phyloP scores from a whole-genome alignment of 2,797 vertebrate genomes.

The Crenichthys baileyi region DNA sequence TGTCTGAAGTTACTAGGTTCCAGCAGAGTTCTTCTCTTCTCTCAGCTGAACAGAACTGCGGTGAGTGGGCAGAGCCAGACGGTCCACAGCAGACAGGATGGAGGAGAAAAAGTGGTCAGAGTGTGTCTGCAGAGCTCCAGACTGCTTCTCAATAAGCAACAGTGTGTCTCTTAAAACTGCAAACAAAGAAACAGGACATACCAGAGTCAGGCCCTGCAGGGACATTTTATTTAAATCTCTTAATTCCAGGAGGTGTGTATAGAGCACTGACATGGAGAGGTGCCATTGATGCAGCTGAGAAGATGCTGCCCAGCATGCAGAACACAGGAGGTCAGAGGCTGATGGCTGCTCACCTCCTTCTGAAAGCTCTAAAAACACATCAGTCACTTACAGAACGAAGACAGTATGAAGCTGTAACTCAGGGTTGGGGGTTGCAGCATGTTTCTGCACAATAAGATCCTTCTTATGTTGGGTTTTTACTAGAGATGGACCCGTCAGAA shows the following conservation, averaged over 20 bases:
- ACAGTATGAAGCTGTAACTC: neutral
- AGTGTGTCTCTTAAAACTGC: slow-evolving; percentile 88
- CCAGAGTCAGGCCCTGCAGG: neutral
- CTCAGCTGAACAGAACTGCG: slow-evolving; percentile 1
- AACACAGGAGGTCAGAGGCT: slow-evolving; percentile 83
- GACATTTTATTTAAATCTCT: neutral
- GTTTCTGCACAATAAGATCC: neutral
- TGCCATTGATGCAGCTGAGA: slow-evolving; percentile 83
- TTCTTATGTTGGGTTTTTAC: neutral
- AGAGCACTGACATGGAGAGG: slow-evolving; percentile 84
- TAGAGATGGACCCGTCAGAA: neutral
- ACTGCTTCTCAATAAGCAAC: slow-evolving; percentile 84
- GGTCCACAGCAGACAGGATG: slow-evolving; percentile 83
- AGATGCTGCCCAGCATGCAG: slow-evolving; percentile 87
- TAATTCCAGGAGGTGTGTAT: rapidly evolving
- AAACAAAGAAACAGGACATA: slow-evolving; percentile 5
- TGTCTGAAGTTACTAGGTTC: neutral
- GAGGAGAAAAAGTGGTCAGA: slow-evolving; percentile 85
- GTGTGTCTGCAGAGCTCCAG: slow-evolving; percentile 80
- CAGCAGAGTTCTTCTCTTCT: slow-evolving; percentile 12
- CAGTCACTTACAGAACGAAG: neutral
- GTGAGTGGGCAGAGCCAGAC: slow-evolving; percentile 56
- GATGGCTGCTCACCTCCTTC: slow-evolving; percentile 84
- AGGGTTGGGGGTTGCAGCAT: neutral
- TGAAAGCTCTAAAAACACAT: slow-evolving; percentile 83